phyloP scores from a whole-genome alignment of 2,113 vertebrate genomes.

The Datnioides undecimradiatus region DNA sequence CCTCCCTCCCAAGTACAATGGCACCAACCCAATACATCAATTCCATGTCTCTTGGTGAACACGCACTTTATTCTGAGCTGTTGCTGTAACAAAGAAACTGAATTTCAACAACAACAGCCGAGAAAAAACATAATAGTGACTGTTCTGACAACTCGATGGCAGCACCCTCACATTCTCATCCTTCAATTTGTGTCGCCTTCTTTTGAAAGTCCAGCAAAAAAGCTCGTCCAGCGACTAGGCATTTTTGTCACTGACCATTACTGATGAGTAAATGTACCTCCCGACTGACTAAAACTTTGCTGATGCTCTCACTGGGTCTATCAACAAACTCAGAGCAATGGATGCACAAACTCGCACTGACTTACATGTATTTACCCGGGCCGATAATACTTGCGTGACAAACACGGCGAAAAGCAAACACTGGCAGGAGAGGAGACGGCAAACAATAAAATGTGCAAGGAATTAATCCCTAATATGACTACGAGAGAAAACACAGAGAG shows the following conservation, averaged over 20 bases:
- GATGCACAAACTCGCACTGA: conserved; percentile 16
- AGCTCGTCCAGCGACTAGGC: background rate
- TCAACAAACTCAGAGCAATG: conserved; percentile 27
- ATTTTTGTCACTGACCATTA: conserved; percentile 34
- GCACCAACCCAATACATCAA: background rate
- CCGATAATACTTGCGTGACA: conserved; percentile 53
- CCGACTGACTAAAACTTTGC: conserved; percentile 14
- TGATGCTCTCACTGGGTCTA: background rate
- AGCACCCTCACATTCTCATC: background rate
- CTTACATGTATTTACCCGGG: conserved; percentile 39
- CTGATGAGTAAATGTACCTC: conserved; percentile 32
- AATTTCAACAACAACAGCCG: background rate
- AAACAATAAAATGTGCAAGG: conserved; percentile 55
- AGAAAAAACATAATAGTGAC: conserved; percentile 6
- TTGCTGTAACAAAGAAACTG: conserved; percentile 9
- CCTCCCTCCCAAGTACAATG: background rate
- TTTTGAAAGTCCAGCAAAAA: conserved; percentile 36
- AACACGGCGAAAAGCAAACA: conserved; percentile 59
- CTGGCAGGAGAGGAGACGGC: conserved; percentile 38
- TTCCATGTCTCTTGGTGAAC: background rate
- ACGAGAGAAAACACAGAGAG: conserved; percentile 7
- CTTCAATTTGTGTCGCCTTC: background rate
- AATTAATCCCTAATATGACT: conserved; percentile 58
- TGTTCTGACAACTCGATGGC: conserved; percentile 10
- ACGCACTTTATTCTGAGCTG: conserved; percentile 1